Percentiles rank a stretch among this genome's conserved stretches.
phyloP scores from a whole-genome alignment of 1,140 invertebrate genomes.

The Mamestra configurata region DNA sequence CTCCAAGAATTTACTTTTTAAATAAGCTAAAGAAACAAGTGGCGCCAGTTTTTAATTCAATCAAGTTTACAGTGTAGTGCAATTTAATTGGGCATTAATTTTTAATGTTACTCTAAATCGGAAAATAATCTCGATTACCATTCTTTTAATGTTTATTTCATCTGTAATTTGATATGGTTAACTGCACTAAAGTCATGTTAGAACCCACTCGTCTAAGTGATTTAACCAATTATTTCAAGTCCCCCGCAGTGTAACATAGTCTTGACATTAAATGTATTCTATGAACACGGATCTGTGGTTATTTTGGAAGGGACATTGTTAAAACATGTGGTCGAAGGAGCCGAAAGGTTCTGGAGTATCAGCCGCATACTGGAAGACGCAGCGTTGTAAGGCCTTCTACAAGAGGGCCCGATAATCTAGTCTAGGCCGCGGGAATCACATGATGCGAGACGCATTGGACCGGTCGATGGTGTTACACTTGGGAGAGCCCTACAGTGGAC shows the following conservation, averaged over 20 bases:
- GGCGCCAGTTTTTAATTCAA: too few relatives aligned
- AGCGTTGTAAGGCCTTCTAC: too few relatives aligned
- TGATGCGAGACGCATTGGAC: too few relatives aligned
- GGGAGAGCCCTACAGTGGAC: too few relatives aligned
- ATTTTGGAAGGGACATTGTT: not conserved
- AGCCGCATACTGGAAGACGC: too few relatives aligned
- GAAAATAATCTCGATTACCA: not conserved
- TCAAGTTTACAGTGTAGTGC: not conserved
- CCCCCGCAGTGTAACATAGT: slow-evolving; percentile 71
- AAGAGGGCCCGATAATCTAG: too few relatives aligned
- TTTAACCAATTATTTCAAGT: slow-evolving; percentile 80
- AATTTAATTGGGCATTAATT: slow-evolving; percentile 26
- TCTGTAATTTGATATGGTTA: not conserved
- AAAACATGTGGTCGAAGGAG: too few relatives aligned
- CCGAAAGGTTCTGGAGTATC: too few relatives aligned
- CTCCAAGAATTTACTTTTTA: too few relatives aligned
- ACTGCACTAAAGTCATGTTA: slow-evolving; percentile 12
- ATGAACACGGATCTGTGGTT: slow-evolving; percentile 30
- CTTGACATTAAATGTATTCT: slow-evolving; percentile 80
- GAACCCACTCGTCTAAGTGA: slow-evolving; percentile 64
- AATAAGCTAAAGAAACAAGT: too few relatives aligned
- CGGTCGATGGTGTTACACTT: too few relatives aligned
- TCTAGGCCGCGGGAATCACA: too few relatives aligned
- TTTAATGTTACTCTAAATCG: slow-evolving; percentile 1
- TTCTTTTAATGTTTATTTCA: slow-evolving; percentile 1